A percentile compares a stretch with the other conserved stretches of the same genome.
phyloP scores from a whole-genome alignment of 2,113 vertebrate genomes.

The Murina feae region DNA sequence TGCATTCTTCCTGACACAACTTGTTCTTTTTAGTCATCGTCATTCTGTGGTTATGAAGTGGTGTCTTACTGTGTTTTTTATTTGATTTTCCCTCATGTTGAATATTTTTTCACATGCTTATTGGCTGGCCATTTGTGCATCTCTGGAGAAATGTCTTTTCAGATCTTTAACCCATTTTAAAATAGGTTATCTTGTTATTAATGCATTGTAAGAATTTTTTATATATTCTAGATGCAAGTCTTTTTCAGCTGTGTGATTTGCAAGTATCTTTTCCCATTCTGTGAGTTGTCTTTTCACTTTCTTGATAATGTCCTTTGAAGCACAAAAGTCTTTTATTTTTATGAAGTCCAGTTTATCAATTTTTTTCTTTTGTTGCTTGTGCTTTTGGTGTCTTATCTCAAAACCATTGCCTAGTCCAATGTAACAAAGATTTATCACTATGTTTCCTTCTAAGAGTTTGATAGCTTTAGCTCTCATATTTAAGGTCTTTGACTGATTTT shows the following conservation, averaged over 20 bases:
- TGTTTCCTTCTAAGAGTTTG: not conserved
- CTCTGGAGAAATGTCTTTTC: not conserved
- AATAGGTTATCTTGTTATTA: not conserved
- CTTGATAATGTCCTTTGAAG: not conserved
- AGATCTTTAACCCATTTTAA: not conserved
- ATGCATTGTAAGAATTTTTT: not conserved
- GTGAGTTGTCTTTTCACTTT: not conserved
- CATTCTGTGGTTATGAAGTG: not conserved
- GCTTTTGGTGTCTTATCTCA: not conserved
- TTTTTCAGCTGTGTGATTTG: not conserved
- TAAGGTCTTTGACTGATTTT: not conserved
- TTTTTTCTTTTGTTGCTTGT: not conserved
- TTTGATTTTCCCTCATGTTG: not conserved
- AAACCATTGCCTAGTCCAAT: not conserved
- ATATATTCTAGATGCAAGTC: not conserved
- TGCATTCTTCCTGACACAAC: rapidly evolving
- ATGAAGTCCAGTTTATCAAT: not conserved
- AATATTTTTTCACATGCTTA: not conserved
- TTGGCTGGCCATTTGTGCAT: not conserved
- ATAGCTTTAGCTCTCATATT: not conserved
- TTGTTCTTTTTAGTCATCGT: not conserved
- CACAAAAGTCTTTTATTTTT: not conserved
- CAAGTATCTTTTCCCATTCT: not conserved
- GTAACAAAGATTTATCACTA: not conserved
- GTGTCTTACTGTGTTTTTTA: not conserved